phyloP scores from a whole-genome alignment of 2,113 vertebrate genomes.

The Rhinolophus sinicus region DNA sequence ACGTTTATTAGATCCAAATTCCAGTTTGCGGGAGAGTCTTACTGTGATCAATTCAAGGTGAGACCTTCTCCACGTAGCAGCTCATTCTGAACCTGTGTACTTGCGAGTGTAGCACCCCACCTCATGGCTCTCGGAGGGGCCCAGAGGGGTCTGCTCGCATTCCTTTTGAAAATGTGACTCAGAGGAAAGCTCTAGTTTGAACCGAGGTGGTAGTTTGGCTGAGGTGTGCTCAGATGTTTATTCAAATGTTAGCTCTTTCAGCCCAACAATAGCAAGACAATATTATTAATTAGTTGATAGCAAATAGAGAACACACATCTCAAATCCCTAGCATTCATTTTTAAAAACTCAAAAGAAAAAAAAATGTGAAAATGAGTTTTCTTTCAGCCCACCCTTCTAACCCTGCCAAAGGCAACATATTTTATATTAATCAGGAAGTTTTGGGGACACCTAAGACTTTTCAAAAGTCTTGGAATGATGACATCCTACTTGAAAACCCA shows the following conservation, averaged over 20 bases:
- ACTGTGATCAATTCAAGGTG: no score
- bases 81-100: neutral
- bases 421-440: conserved; percentile 65
- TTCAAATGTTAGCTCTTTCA: conserved; percentile 59
- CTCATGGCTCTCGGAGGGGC: neutral
- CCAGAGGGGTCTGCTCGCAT: neutral
- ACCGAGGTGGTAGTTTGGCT: conserved; percentile 66
- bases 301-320: conserved; percentile 69
- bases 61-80: neutral
- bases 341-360: conserved; percentile 49
- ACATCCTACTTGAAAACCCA: conserved; percentile 53
- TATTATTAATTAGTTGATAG: conserved; percentile 61
- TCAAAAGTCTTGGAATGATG: conserved; percentile 50
- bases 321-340: conserved; percentile 63
- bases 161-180: conserved; percentile 66
- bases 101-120: neutral
- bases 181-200: conserved; percentile 57
- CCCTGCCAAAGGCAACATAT: conserved; percentile 66
- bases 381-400: conserved; percentile 28
- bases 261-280: conserved; percentile 62
- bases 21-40: neutral
- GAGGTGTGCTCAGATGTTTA: neutral
- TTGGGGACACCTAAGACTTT: neutral
- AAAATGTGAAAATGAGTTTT: conserved; percentile 51
- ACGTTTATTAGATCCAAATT: neutral